Base-by-base conservation (phyloP, 2,888 invertebrate genomes). In the Callyntrura guangdongensis region DNA sequence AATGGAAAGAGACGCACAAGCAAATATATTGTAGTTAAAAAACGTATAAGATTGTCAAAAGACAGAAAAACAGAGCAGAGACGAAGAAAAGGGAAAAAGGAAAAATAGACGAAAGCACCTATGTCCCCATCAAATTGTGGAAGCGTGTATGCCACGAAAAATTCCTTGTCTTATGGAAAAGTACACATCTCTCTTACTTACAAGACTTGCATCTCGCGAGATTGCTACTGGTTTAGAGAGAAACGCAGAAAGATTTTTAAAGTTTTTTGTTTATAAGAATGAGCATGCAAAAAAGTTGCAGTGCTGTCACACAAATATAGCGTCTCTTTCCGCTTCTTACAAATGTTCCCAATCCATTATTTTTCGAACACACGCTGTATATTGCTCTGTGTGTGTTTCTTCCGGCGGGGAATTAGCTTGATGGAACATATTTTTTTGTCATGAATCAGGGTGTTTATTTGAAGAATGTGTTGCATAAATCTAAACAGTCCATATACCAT, bases 401-500 rank as follows among this genome's bases (percentile, higher is more conserved):
- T 9, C 25, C 49, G 53, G 2, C 36, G 9, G 1, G n/a, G 17
- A 45, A 36, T 72, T 27, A n/a, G 27, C 22, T 12, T 22, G 49
- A 1, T 20, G 53, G 14, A 72, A 22, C n/a, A 22, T 49, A 53
- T 77, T 49, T 2, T 3, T n/a, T 14, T 77, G 77, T 53, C 77
- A 77, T 77, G 77, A 77, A 77, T 77, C 49, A 36, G 20, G 47
- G 59, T 81, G 59, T 81, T 61, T 61, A 59, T 61, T 81, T 81
- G 61, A 81, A 81, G 61, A 81, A 81, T 81, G 59, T 61, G 22
- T 25, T 12, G n/a, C 77, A 72, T 74, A 85, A 85, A 56, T 74
- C 85, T 53, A 64, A 25, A 36, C 25, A 53, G 47, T 49, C 22
- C 69, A 22, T 49, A 49, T 64, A 53, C 67, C 49, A 22, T 86